Evolutionary conservation across 2,113 vertebrate species (phyloP).

Genomic region (Garra rufa): DNA sequence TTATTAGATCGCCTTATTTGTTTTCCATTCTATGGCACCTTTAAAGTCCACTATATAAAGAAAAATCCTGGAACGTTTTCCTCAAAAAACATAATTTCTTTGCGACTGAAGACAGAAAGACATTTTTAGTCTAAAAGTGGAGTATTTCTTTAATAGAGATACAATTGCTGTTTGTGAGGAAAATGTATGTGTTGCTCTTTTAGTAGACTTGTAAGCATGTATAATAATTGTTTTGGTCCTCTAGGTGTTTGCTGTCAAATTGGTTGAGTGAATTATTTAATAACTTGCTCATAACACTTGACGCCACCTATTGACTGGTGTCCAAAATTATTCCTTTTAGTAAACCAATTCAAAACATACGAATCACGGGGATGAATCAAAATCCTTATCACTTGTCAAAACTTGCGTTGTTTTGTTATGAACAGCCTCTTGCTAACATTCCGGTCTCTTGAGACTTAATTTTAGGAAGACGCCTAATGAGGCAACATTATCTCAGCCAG

Average conservation of each 20-base stretch:
- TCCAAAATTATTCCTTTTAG: neutral
- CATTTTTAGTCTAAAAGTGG: too few relatives aligned
- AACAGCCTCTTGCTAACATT: neutral
- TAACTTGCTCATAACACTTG: neutral
- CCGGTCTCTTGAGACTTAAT: neutral
- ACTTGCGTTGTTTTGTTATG: neutral
- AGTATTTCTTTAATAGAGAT: too few relatives aligned
- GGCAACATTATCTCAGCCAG: neutral
- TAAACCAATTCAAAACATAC: neutral
- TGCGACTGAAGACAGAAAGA: too few relatives aligned
- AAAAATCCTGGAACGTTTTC: too few relatives aligned
- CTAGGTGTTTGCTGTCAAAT: neutral
- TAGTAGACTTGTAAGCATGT: neutral
- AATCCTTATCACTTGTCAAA: neutral
- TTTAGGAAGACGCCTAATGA: conserved; percentile 4
- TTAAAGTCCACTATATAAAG: too few relatives aligned
- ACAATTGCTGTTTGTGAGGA: neutral
- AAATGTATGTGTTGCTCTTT: too few relatives aligned
- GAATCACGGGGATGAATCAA: neutral
- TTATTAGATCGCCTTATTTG: too few relatives aligned
- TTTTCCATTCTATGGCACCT: too few relatives aligned
- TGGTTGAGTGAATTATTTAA: neutral
- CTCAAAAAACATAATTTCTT: too few relatives aligned
- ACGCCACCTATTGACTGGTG: neutral
- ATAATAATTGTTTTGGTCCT: neutral